phyloP scores from a whole-genome alignment of 2,113 vertebrate species.

The Chloropsis cyanopogon region DNA sequence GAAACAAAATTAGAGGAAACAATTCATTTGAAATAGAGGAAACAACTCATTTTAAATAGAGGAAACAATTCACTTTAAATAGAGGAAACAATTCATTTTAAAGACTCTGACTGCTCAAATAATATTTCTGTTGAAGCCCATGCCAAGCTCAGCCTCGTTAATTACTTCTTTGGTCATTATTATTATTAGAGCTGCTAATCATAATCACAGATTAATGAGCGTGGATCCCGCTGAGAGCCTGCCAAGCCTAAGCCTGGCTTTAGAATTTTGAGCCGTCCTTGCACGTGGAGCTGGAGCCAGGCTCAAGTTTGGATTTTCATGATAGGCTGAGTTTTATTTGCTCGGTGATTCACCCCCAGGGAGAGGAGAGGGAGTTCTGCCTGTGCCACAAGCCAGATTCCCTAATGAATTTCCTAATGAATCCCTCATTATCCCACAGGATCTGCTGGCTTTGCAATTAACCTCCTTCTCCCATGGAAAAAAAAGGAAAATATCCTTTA shows the following conservation, averaged over 20 bases:
- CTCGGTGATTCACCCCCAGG: neutral
- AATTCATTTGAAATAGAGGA: neutral
- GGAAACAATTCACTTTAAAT: neutral
- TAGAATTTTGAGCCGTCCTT: slow-evolving; percentile 36
- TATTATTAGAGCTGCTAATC: slow-evolving; percentile 47
- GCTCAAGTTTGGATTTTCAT: neutral
- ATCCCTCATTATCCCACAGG: neutral
- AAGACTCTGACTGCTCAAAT: neutral
- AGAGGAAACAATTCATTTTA: neutral
- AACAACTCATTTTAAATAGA: neutral
- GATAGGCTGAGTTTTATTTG: neutral
- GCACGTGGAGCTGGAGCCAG: neutral
- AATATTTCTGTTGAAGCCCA: neutral
- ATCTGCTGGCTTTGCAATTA: slow-evolving; percentile 14
- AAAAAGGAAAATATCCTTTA: neutral
- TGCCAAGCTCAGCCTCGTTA: slow-evolving; percentile 34
- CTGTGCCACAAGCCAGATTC: neutral
- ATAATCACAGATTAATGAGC: slow-evolving; percentile 29
- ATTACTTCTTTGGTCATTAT: slow-evolving; percentile 47
- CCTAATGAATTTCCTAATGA: neutral
- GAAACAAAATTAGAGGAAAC: neutral
- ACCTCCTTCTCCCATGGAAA: neutral
- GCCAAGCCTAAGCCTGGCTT: slow-evolving; percentile 37
- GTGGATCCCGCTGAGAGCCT: neutral
- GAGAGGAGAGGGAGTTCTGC: neutral